Conservation (phyloP, 2,797 vertebrate species). For the Prionace glauca region DNA sequence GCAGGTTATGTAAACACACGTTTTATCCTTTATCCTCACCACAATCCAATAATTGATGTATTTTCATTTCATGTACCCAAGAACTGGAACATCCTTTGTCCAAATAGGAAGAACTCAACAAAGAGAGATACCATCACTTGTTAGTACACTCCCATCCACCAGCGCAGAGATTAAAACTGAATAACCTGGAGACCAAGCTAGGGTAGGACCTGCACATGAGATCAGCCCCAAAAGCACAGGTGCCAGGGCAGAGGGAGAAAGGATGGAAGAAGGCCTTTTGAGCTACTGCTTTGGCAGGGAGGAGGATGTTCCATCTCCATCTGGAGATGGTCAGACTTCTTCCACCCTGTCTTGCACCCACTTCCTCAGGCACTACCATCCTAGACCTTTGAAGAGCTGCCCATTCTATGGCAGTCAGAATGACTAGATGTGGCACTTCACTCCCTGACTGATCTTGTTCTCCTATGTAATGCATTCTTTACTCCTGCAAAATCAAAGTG, state of each 20-base stretch:
- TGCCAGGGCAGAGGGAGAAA: background rate
- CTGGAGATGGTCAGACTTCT: no score
- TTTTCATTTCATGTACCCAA: background rate
- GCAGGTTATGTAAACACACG: background rate
- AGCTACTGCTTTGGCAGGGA: no score
- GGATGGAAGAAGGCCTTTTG: no score
- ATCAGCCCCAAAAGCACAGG: background rate
- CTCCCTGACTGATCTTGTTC: no score
- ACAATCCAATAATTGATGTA: background rate
- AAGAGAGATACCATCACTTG: background rate
- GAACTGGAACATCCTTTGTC: background rate
- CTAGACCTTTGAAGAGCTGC: no score
- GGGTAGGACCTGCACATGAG: background rate
- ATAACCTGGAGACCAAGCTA: background rate
- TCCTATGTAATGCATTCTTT: no score
- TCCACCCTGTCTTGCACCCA: no score
- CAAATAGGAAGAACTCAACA: rapidly evolving
- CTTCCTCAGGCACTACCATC: no score
- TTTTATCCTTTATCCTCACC: background rate
- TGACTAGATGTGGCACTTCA: no score
- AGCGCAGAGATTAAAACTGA: background rate
- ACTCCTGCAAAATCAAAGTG: no score
- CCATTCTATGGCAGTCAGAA: no score
- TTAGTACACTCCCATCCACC: background rate
- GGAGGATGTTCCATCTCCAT: no score